Conservation (phyloP, 2,888 invertebrate genomes). For the Cephus nigrinus region DNA sequence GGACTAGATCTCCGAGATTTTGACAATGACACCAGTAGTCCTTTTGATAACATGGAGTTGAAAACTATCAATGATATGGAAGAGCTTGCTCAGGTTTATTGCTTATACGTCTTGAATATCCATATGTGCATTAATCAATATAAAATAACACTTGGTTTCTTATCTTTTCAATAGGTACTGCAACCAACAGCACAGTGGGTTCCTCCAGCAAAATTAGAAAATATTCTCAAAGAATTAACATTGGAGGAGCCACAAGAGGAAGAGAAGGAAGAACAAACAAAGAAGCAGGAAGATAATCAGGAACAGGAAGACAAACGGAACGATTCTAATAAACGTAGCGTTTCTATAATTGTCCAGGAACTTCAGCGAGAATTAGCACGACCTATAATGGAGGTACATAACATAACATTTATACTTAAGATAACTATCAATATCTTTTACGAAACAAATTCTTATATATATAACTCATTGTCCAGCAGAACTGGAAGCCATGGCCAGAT, state of each 20-base stretch:
- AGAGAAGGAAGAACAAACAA: conserved; percentile 31
- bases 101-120: neutral
- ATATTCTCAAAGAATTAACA: conserved; percentile 48
- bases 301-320: conserved; percentile 28
- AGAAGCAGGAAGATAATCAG: conserved; percentile 33
- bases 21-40: conserved; percentile 91
- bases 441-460: neutral
- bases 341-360: conserved; percentile 81
- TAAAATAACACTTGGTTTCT: neutral
- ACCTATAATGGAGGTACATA: conserved; percentile 52
- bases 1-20: conserved; percentile 77
- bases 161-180: conserved; percentile 43
- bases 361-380: conserved; percentile 75
- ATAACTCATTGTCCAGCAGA: conserved; percentile 34
- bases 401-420: neutral
- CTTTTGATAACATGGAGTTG: conserved; percentile 92
- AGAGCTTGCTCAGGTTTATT: conserved; percentile 81
- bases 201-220: conserved; percentile 48
- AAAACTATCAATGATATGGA: conserved; percentile 94
- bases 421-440: neutral
- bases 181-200: conserved; percentile 58
- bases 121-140: conserved; percentile 25
- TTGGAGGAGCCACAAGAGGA: conserved; percentile 36
- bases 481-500: conserved; percentile 62
- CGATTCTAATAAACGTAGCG: conserved; percentile 66